A percentile compares a stretch with the other conserved stretches of the same genome.
phyloP scores from a whole-genome alignment of 2,113 vertebrate genomes.

The Pardalotus punctatus region DNA sequence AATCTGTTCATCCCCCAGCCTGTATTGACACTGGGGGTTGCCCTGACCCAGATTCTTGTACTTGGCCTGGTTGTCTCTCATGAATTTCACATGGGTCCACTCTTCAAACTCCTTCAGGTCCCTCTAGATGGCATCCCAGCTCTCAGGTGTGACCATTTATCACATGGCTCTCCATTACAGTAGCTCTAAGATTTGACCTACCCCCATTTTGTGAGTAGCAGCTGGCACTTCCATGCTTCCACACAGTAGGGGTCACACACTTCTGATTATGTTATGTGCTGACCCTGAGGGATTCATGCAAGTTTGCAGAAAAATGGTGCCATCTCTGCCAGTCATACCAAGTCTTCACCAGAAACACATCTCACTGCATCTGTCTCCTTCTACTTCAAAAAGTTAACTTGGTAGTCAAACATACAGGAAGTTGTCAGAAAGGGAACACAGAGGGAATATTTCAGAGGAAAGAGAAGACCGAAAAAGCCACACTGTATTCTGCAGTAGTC shows the following conservation, averaged over 20 bases:
- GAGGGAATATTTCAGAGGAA: background rate
- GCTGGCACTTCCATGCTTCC: background rate
- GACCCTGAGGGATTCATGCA: background rate
- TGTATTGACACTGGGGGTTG: background rate
- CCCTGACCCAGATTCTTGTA: background rate
- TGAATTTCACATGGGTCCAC: too few relatives aligned
- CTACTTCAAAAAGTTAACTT: background rate
- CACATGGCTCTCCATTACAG: background rate
- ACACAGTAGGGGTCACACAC: background rate
- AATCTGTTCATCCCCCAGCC: background rate
- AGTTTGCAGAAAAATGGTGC: background rate
- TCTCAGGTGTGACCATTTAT: background rate
- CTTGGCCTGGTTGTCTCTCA: background rate
- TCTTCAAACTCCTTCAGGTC: background rate
- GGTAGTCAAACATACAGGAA: background rate
- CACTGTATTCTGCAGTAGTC: background rate
- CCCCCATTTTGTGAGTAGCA: background rate
- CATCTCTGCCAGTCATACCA: background rate
- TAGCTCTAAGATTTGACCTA: background rate
- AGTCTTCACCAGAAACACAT: background rate
- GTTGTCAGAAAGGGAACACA: background rate
- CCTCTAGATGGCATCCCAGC: fast-evolving
- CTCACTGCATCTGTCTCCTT: background rate
- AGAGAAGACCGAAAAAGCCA: background rate
- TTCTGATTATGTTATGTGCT: background rate